Evolutionary conservation across 2,113 vertebrate species (phyloP), one percentile per base, ranked within the genome.

Genomic region (Microcebus jonahi): DNA sequence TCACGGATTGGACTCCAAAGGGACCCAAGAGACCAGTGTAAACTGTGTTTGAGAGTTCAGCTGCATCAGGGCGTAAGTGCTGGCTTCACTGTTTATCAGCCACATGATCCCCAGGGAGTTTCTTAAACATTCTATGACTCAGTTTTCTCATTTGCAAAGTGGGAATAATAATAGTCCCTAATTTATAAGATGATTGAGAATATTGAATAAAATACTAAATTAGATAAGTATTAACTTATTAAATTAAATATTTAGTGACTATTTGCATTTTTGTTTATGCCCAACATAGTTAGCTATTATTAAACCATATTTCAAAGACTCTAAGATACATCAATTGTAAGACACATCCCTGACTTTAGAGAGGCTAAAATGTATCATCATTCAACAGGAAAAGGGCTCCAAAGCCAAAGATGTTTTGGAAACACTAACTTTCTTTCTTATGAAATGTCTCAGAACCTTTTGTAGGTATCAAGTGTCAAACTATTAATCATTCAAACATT

Each of bases 401-500:
- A 87, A 67, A 75, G 34, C 6, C 76, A 88, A 70, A 82, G 76
- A 42, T 11, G 25, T 81, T 75, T 61, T 42, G 42, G 67, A 76
- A 79, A 42, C 15, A n/a, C 8, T 21, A n/a, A 65, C 17, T n/a
- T 42, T 77, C 48, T 81, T 68, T 68, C 48, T 34, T 6, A 3
- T 3, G 8, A 73, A 48, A 11, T 55, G 14, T 61, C 57, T 90
- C 63, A 34, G 31, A 42, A 68, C 9, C 13, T 65, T 76, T 34
- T 27, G 55, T 21, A 20, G 21, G 55, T 8, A 20, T 13, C 61
- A 29, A 0, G 0, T 84, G 94, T 97, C 71, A 76, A 97, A 80
- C 95, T 84, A n/a, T 36, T 45, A 15, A 86, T 71, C 97, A 88
- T 94, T 93, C 97, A 77, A 23, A 55, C 4, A 87, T 63, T 34